Evolutionary conservation across 2,888 invertebrate species (phyloP), one percentile per base, ranked within the genome.

Genomic region (Steinernema carpocapsae): DNA sequence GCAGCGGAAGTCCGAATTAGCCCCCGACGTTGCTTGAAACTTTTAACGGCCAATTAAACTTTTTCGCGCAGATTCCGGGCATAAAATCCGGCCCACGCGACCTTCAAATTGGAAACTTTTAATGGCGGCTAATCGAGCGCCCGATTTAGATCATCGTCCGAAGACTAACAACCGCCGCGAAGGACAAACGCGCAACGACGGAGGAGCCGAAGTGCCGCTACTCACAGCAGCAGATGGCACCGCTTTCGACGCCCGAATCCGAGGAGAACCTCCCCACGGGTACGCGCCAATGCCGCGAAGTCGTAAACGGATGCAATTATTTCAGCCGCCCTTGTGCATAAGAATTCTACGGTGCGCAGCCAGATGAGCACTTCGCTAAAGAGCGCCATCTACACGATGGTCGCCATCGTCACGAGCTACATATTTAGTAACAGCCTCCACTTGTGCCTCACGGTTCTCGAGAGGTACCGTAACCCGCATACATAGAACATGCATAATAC

Each of bases 331-430:
- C 64, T 64, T n/a, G 64, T 64, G 64, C 64, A 64, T 6, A 64
- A 64, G 64, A 64, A 29, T 32, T 64, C 64, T 2, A 6, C 37
- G 10, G 17, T 64, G 64, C 64, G 64, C 32, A 26, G 64, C 19
- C 64, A 64, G 64, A 80, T 76, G 73, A 76, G 73, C 59, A 43
- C 77, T 0, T 82, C 82, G 17, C 86, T 83, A 72, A 82, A 83
- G 43, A 80, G 81, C 24, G 86, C 86, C 6, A 83, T 86, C 22
- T 83, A 83, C 73, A 86, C 86, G 7, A 86, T 87, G 86, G 80
- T 84, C 0, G 85, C 84, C 32, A 86, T 87, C 78, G 85, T 87
- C 32, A 77, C 82, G n/a, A 81, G 82, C 6, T 87, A 87, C 79
- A 78, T 87, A 29, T 74, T 87, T 26, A 84, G 85, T 19, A 87